Evolutionary conservation across 2,888 invertebrate species (phyloP).

Genomic region (Ophion ventricosus): DNA sequence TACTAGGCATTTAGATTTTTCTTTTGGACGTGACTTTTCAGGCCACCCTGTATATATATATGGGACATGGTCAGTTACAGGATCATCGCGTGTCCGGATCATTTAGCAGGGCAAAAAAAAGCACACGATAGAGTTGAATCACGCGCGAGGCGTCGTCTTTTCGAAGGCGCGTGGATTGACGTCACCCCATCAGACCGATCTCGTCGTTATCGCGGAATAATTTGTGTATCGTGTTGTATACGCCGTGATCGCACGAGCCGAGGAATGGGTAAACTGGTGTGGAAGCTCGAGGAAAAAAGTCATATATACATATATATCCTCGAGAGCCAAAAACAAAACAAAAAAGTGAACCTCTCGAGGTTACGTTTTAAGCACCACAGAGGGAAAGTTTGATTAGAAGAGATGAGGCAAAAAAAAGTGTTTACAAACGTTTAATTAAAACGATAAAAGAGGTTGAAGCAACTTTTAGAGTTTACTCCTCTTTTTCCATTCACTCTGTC

Average conservation of each 20-base stretch:
- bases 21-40: background rate
- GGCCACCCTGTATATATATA: background rate
- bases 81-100: slow-evolving; percentile 61
- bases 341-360: slow-evolving; percentile 31
- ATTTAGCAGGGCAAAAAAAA: slow-evolving; percentile 50
- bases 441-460: slow-evolving; percentile 54
- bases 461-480: slow-evolving; percentile 52
- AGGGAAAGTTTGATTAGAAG: slow-evolving; percentile 33
- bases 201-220: slow-evolving; percentile 34
- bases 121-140: slow-evolving; percentile 39
- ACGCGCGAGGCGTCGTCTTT: slow-evolving; percentile 32
- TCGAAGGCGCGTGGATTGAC: slow-evolving; percentile 42
- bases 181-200: slow-evolving; percentile 31
- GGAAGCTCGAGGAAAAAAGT: slow-evolving; percentile 7
- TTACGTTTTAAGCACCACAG: slow-evolving; percentile 28
- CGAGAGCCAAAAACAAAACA: background rate
- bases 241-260: background rate
- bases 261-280: background rate
- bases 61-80: slow-evolving; percentile 16
- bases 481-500: background rate
- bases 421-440: slow-evolving; percentile 64
- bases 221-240: slow-evolving; percentile 27
- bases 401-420: slow-evolving; percentile 38
- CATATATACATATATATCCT: too few species aligned
- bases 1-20: background rate